Percentiles rank a stretch among this genome's conserved stretches.
Conservation (phyloP, 2,888 invertebrate species). For the Prionchulus punctatus region DNA sequence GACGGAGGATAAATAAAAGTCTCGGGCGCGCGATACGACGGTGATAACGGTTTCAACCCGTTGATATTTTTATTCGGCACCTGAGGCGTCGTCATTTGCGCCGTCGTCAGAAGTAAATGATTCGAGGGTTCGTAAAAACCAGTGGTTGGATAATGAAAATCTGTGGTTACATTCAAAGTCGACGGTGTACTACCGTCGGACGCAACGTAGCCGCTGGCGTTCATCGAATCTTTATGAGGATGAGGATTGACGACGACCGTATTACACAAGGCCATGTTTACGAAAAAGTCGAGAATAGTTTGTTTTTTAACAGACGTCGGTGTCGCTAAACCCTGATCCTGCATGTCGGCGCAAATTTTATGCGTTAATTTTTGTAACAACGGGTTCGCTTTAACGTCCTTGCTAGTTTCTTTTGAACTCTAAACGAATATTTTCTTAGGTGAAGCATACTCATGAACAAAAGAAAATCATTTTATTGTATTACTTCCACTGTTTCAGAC, state of each 20-base stretch:
- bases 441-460: not conserved
- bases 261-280: constrained; percentile 81
- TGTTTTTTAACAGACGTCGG: not conserved
- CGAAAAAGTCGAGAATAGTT: constrained; percentile 47
- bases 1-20: not conserved
- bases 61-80: not conserved
- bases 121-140: no score
- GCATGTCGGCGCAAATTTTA: not conserved
- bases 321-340: not conserved
- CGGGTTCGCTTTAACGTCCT: not conserved
- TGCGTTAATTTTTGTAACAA: not conserved
- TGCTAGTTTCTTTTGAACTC: not conserved
- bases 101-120: not conserved
- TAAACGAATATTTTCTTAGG: not conserved
- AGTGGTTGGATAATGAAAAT: no score
- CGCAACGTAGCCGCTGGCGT: constrained; percentile 1
- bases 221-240: constrained; percentile 48
- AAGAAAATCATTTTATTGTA: not conserved
- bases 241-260: constrained; percentile 82
- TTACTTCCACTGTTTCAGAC: not conserved
- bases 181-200: constrained; percentile 1
- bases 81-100: not conserved
- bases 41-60: not conserved
- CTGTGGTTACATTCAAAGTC: not conserved
- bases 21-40: no score